Conservation (phyloP, 92 coral and sea anemone genomes). For the Porites lobata region DNA sequence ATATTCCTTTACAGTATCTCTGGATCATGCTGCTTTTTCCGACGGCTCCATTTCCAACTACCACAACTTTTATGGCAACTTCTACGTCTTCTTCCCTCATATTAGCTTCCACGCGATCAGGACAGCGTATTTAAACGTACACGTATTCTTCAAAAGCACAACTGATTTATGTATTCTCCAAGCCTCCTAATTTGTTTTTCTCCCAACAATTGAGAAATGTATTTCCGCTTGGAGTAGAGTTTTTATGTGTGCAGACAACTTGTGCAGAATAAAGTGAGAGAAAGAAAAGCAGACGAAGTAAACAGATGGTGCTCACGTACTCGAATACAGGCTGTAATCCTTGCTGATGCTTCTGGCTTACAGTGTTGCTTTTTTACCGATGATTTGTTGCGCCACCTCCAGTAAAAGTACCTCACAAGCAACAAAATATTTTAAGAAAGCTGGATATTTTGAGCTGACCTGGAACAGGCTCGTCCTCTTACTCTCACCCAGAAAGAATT, state of each 20-base stretch:
- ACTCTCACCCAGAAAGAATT: background rate
- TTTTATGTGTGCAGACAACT: too few species aligned
- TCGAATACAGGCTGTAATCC: background rate
- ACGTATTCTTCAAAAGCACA: background rate
- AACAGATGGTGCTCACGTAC: background rate
- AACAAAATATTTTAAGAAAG: background rate
- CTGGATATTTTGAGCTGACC: constrained; percentile 12
- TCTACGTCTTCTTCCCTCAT: constrained; percentile 99
- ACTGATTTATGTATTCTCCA: background rate
- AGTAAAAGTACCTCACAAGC: background rate
- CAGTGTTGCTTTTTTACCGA: background rate
- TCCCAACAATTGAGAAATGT: background rate
- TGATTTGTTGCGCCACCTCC: background rate
- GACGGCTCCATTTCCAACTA: constrained; percentile 99
- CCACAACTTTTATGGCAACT: constrained; percentile 98
- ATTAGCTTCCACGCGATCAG: constrained; percentile 3
- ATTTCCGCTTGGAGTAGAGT: constrained; percentile 3
- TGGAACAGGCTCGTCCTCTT: background rate
- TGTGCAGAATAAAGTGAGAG: background rate
- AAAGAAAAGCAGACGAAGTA: background rate
- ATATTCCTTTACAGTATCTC: constrained; percentile 98
- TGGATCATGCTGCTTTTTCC: constrained; percentile 99
- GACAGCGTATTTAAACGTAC: background rate
- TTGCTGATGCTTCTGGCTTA: background rate
- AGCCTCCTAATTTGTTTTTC: background rate